Percentiles rank a stretch among this genome's conserved stretches.
These are phyloP conservation scores for Mormyrops attenuatus DNA, from an alignment of 2,797 vertebrate genomes.

Conservation along the genomic window DNA sequence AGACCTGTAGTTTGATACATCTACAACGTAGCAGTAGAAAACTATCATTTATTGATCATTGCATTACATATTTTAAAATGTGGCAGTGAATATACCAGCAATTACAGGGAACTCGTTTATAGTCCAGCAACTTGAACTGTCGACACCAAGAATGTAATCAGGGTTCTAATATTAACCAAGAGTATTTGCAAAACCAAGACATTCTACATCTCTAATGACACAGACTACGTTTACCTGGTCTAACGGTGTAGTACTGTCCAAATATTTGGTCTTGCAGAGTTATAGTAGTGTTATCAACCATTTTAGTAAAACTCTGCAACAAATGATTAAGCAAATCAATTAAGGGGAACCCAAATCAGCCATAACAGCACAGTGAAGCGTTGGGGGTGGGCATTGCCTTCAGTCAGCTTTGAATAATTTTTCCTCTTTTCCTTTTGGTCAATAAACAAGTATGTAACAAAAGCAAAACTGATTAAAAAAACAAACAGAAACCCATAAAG, in stretches of 20 bases:
- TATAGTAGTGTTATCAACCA: slow-evolving; percentile 52
- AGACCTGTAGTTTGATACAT: slow-evolving; percentile 46
- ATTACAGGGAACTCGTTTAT: slow-evolving; percentile 66
- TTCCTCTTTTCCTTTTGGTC: slow-evolving; percentile 65
- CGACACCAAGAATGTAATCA: slow-evolving; percentile 64
- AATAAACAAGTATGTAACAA: slow-evolving; percentile 70
- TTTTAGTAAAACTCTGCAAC: slow-evolving; percentile 46
- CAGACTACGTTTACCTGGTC: slow-evolving; percentile 51
- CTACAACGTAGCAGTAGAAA: slow-evolving; percentile 81
- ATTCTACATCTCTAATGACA: slow-evolving; percentile 38
- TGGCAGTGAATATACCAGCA: slow-evolving; percentile 86
- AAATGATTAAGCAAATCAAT: slow-evolving; percentile 10
- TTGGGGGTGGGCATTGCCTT: slow-evolving; percentile 31
- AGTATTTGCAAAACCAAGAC: slow-evolving; percentile 42
- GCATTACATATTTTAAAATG: slow-evolving; percentile 84
- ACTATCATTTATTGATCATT: slow-evolving; percentile 96
- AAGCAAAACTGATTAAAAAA: slow-evolving; percentile 61
- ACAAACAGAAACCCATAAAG: slow-evolving; percentile 54
- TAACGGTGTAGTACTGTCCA: slow-evolving; percentile 46
- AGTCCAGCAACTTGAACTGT: slow-evolving; percentile 75
- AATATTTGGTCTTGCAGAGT: slow-evolving; percentile 58
- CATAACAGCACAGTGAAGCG: slow-evolving; percentile 44
- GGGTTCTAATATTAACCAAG: slow-evolving; percentile 72
- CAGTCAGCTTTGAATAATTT: slow-evolving; percentile 50
- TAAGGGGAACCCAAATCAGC: neutral